A percentile compares a stretch with the other conserved stretches of the same genome.
Evolutionary conservation across 1,140 invertebrate genomes (phyloP).

Genomic region (Mycetomoellerius zeteki): DNA sequence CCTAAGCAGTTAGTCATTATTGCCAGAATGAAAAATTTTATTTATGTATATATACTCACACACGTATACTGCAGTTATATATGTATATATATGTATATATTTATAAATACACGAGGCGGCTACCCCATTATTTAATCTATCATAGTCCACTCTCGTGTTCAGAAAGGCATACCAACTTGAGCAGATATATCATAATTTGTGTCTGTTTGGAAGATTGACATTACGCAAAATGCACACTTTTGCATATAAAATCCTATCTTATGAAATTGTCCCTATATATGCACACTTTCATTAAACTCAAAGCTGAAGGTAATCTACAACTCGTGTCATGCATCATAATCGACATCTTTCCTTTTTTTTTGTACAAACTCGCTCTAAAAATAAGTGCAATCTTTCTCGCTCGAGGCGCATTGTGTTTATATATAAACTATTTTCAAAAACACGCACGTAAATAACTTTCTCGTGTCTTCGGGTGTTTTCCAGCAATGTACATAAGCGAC

Average conservation of each 20-base stretch:
- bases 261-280: constrained; percentile 23
- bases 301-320: constrained; percentile 39
- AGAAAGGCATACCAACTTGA: constrained; percentile 74
- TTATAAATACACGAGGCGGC: constrained; percentile 69
- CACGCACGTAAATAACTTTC: constrained; percentile 42
- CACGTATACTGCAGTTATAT: constrained; percentile 46
- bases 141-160: constrained; percentile 73
- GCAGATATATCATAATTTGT: constrained; percentile 59
- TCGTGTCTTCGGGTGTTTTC: constrained; percentile 44
- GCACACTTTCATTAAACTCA: constrained; percentile 53
- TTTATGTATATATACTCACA: constrained; percentile 63
- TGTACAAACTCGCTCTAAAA: constrained; percentile 59
- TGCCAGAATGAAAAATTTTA: constrained; percentile 64
- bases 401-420: constrained; percentile 13
- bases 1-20: constrained; percentile 64
- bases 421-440: constrained; percentile 67
- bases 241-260: constrained; percentile 66
- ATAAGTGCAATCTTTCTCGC: constrained; percentile 47
- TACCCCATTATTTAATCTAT: constrained; percentile 74
- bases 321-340: constrained; percentile 16
- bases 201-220: constrained; percentile 59
- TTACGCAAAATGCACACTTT: constrained; percentile 21
- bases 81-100: constrained; percentile 60
- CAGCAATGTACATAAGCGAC: too few relatives aligned
- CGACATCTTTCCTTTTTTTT: constrained; percentile 22